Base-by-base conservation (phyloP, 2,888 invertebrate genomes). In the Arrhopalites spinosus region DNA sequence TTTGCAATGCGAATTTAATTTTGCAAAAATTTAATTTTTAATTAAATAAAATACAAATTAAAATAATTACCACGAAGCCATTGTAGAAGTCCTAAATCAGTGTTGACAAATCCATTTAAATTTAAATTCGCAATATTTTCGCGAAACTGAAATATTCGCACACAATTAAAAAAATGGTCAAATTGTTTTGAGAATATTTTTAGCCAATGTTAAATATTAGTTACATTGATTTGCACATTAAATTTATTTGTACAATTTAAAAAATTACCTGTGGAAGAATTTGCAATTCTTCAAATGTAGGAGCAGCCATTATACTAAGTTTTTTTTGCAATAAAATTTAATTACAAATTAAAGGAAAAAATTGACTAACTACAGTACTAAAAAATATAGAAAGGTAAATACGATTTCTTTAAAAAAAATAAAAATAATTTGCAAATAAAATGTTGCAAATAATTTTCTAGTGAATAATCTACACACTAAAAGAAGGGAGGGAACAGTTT, bases 301-400 rank as follows among this genome's bases (percentile, higher is more conserved):
- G 56, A n/a, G 56, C 56, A 56, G 56, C 23, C 56, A 56, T 56
- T 56, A 36, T 36, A n/a, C n/a, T n/a, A n/a, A n/a, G n/a, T n/a
- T n/a, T n/a, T n/a, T n/a, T n/a, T n/a, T n/a, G n/a, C n/a, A n/a
- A n/a, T n/a, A n/a, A n/a, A n/a, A n/a, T n/a, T n/a, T n/a, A n/a
- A n/a, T n/a, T n/a, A n/a, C n/a, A n/a, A n/a, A n/a, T n/a, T n/a
- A n/a, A n/a, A n/a, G n/a, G n/a, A n/a, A n/a, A n/a, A n/a, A n/a
- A n/a, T n/a, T n/a, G n/a, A n/a, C n/a, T n/a, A n/a, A n/a, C n/a
- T n/a, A n/a, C n/a, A n/a, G n/a, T n/a, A n/a, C n/a, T n/a, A n/a
- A n/a, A n/a, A n/a, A n/a, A n/a, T n/a, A n/a, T n/a, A n/a, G n/a
- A n/a, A n/a, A n/a, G n/a, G n/a, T n/a, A n/a, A n/a, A n/a, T n/a